Percentiles rank a stretch among this genome's conserved stretches.
Evolutionary conservation across 2,888 invertebrate species (phyloP).

Genomic region (Drosophila conformis): DNA sequence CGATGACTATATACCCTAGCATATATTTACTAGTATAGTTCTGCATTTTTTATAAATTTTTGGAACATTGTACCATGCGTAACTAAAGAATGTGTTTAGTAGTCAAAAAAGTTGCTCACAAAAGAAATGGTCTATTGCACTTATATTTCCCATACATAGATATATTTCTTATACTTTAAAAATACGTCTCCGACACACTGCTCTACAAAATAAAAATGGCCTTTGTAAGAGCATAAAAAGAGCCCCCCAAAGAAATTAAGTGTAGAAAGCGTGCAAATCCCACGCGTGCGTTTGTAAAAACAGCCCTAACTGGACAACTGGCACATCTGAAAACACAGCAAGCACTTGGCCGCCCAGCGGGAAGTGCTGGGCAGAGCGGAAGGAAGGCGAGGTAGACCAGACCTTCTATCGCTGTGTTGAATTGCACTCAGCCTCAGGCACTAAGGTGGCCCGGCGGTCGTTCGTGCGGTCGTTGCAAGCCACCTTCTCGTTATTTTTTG

Average conservation of each 20-base stretch:
- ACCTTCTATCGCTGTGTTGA: conserved; percentile 68
- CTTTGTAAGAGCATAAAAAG: conserved; percentile 9
- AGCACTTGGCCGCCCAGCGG: conserved; percentile 28
- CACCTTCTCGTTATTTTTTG: conserved; percentile 2
- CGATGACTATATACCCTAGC: neutral
- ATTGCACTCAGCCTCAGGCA: conserved; percentile 75
- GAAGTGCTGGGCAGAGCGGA: neutral
- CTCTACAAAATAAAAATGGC: neutral
- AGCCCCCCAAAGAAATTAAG: conserved; percentile 79
- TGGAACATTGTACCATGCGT: neutral
- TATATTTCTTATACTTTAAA: neutral
- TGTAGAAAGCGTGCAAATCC: conserved; percentile 68
- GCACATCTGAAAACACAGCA: conserved; percentile 23
- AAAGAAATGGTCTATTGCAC: neutral
- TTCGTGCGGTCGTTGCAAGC: conserved; percentile 33
- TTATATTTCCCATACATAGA: neutral
- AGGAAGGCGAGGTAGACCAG: conserved; percentile 1
- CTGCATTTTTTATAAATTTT: neutral
- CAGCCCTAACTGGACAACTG: conserved; percentile 29
- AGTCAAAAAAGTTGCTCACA: neutral
- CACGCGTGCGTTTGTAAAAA: conserved; percentile 68
- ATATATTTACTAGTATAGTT: neutral
- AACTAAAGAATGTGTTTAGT: neutral
- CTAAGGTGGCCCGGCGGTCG: conserved; percentile 50
- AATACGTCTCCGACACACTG: neutral